These are phyloP conservation scores for Geopemphigus sp. DNA, from an alignment of 1,140 invertebrate genomes.

Conservation along the genomic window DNA sequence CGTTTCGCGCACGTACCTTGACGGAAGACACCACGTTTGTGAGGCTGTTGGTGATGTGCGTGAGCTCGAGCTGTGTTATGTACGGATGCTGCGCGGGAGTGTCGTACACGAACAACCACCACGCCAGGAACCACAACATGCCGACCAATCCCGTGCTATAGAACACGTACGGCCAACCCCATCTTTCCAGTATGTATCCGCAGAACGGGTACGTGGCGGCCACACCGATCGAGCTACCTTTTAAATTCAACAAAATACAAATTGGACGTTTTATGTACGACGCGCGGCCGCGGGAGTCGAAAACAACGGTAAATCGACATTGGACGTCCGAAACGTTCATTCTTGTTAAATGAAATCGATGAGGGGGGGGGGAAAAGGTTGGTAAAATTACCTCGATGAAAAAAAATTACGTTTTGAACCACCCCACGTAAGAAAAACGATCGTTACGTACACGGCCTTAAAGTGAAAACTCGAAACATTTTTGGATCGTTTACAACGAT, in stretches of 20 bases:
- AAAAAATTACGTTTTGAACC: too few relatives aligned
- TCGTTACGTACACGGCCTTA: too few relatives aligned
- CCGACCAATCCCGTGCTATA: slow-evolving; percentile 67
- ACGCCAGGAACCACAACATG: slow-evolving; percentile 75
- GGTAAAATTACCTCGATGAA: too few relatives aligned
- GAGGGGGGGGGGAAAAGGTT: too few relatives aligned
- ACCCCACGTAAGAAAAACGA: too few relatives aligned
- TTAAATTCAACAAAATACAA: neutral
- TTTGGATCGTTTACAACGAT: too few relatives aligned
- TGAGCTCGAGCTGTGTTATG: slow-evolving; percentile 67
- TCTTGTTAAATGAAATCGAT: too few relatives aligned
- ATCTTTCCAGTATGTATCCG: slow-evolving; percentile 64
- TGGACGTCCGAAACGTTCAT: too few relatives aligned
- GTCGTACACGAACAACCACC: slow-evolving; percentile 72
- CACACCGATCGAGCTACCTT: slow-evolving; percentile 68
- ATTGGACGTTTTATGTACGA: neutral
- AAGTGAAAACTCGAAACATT: too few relatives aligned
- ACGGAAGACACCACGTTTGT: slow-evolving; percentile 38
- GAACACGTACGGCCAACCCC: slow-evolving; percentile 75
- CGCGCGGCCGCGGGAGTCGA: neutral
- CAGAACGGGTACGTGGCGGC: slow-evolving; percentile 69
- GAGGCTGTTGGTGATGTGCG: slow-evolving; percentile 35
- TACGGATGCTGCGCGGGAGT: slow-evolving; percentile 74
- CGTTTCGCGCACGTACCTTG: neutral
- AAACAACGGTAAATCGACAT: too few relatives aligned